phyloP scores from a whole-genome alignment of 2,888 invertebrate species.

The Glomeris marginata region DNA sequence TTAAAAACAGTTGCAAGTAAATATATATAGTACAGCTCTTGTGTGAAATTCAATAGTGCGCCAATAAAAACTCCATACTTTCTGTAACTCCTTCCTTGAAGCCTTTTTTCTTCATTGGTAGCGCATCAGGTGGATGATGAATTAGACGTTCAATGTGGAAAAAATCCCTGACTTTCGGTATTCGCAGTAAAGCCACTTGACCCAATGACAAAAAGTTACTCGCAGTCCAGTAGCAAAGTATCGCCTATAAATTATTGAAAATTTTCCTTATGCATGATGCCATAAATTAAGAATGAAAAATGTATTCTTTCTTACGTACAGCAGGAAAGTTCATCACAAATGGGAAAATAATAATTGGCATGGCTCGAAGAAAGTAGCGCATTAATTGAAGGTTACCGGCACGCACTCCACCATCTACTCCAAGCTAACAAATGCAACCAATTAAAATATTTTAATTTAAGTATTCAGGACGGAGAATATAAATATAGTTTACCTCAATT shows the following conservation, averaged over 20 bases:
- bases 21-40: background rate
- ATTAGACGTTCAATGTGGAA: conserved; percentile 56
- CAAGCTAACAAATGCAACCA: conserved; percentile 36
- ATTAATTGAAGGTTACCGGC: conserved; percentile 37
- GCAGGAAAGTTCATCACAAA: conserved; percentile 77
- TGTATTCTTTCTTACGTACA: conserved; percentile 23
- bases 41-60: background rate
- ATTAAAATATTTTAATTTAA: background rate
- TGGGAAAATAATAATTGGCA: conserved; percentile 67
- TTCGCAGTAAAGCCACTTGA: conserved; percentile 61
- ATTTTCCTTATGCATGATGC: background rate
- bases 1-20: conserved; percentile 27
- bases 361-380: conserved; percentile 54
- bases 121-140: conserved; percentile 39
- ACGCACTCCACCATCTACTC: conserved; percentile 48
- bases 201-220: conserved; percentile 69
- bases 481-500: conserved; percentile 45
- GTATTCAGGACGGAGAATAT: no score
- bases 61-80: conserved; percentile 38
- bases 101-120: conserved; percentile 56
- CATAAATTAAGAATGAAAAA: background rate
- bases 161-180: conserved; percentile 54
- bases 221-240: conserved; percentile 78
- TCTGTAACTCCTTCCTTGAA: conserved; percentile 65
- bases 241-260: conserved; percentile 38